These are phyloP conservation scores for Peromyscus nudipes DNA, from an alignment of 2,797 vertebrate species.

Conservation along the genomic window DNA sequence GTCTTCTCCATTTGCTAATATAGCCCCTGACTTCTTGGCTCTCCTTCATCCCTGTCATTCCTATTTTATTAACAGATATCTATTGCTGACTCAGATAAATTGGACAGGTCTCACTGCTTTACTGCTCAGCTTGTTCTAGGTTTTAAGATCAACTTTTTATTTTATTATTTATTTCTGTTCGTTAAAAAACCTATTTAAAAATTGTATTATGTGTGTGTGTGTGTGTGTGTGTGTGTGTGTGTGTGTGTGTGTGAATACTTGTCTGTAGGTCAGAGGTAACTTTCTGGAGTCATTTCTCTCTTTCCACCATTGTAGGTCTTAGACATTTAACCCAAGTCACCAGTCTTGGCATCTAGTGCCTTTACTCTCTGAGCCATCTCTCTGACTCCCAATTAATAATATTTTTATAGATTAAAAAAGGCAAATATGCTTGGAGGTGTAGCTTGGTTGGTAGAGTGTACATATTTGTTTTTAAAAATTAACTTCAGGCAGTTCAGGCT, in stretches of 20 bases:
- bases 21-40: neutral
- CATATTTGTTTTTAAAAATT: neutral
- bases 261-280: neutral
- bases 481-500: neutral
- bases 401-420: neutral
- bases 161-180: neutral
- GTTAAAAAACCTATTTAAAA: neutral
- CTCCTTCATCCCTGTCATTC: neutral
- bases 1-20: neutral
- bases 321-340: neutral
- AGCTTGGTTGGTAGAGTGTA: neutral
- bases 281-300: neutral
- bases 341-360: neutral
- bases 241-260: neutral
- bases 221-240: neutral
- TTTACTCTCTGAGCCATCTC: neutral
- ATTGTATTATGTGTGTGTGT: neutral
- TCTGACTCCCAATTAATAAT: no score
- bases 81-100: neutral
- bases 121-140: neutral
- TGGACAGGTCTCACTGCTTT: neutral
- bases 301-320: neutral
- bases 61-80: neutral
- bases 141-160: neutral
- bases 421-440: neutral